Base-by-base conservation (phyloP, 1,140 invertebrate species). In the Drosophila pseudoobscura region DNA sequence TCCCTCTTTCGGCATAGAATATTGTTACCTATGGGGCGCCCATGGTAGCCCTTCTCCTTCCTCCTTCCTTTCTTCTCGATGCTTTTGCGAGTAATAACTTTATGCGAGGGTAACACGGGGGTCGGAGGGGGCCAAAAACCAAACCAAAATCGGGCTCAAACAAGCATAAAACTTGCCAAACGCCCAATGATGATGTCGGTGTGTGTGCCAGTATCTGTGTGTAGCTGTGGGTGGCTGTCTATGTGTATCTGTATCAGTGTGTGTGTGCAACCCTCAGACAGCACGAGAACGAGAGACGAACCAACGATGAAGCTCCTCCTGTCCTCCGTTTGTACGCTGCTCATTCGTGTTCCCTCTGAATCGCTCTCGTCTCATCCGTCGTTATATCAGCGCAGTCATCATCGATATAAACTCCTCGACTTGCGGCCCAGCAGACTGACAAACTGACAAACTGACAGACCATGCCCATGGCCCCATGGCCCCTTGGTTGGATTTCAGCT, bases 351-450 rank as follows among this genome's bases (percentile, higher is more conserved):
- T 9, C 31, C 31, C 31, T 3, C 31, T 9, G 4, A 11, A 52
- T 39, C 24, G 55, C 9, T 29, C 68, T 57, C 62, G 62, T 68
- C 76, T 57, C 57, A 43, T 64, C 75, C 78, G 78, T 69, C 69
- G 75, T 69, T 85, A 60, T 84, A 85, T 85, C 80, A 80, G 80
- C 62, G 80, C 76, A 78, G 80, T 87, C 80, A 87, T 85, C 80
- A 80, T 85, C 80, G 82, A 87, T 85, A 87, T 85, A 85, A 80
- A 87, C 80, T 66, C 77, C 77, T 84, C 59, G 63, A 73, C 76
- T 70, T 63, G 55, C 70, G 64, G 62, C 35, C 35, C 35, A 54
- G 47, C 68, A 74, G 61, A 60, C 78, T 76, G 76, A 60, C 77
- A 61, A 55, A 54, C 57, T 53, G 45, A 41, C 52, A 17, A 55